Conservation (phyloP, 2,797 vertebrate genomes). For the Gallinago nigripennis region DNA sequence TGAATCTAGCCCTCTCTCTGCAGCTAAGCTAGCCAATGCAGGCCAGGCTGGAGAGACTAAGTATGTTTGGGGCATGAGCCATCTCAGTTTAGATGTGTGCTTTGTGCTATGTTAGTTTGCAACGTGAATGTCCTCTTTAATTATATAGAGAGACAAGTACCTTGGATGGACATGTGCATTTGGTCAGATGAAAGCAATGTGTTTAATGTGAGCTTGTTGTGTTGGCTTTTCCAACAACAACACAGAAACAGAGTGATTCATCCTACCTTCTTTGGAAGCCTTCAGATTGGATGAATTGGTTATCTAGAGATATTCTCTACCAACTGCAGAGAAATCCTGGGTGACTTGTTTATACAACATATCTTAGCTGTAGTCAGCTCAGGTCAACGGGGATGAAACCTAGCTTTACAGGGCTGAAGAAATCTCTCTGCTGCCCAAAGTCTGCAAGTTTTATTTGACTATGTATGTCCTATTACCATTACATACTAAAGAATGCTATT, state of each 20-base stretch:
- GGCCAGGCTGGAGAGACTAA: not conserved
- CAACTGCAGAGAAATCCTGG: not conserved
- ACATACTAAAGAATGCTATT: not conserved
- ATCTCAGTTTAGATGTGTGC: not conserved
- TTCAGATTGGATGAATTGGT: not conserved
- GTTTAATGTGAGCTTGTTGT: not conserved
- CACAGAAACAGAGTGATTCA: not conserved
- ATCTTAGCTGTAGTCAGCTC: not conserved
- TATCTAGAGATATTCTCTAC: not conserved
- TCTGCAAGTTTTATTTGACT: not conserved
- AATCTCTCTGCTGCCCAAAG: not conserved
- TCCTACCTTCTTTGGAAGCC: not conserved
- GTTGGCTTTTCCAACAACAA: not conserved
- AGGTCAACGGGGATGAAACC: not conserved
- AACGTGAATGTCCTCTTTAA: not conserved
- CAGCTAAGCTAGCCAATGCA: not conserved
- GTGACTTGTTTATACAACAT: not conserved
- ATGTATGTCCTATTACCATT: not conserved
- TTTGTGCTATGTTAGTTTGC: not conserved
- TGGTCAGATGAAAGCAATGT: not conserved
- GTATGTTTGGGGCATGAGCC: not conserved
- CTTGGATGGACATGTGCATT: accelerated
- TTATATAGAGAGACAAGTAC: not conserved
- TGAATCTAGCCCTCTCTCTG: not conserved
- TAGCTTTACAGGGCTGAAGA: not conserved